Evolutionary conservation across 2,113 vertebrate genomes (phyloP), one percentile per base, ranked within the genome.

Genomic region (Genyomyrus donnyi): DNA sequence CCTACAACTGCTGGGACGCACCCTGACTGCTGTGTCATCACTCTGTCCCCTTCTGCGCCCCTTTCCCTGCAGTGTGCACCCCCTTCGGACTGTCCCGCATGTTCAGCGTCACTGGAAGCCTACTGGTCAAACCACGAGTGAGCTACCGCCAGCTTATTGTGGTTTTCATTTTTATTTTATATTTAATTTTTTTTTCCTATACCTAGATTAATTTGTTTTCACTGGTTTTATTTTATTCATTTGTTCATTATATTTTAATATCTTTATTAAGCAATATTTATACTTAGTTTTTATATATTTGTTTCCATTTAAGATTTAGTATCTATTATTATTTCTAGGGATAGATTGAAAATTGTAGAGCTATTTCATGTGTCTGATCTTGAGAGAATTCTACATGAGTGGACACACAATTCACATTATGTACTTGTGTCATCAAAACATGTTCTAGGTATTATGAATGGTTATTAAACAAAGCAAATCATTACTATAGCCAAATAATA

Each of bases 51-150:
- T 31, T 77, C 77, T 13, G 15, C 93, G 24, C 19, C 39, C 39
- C n/a, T 90, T 5, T 89, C 42, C 92, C 83, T 0, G 9, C 95
- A 99, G 98, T 99, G 93, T 99, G 97, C 94, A 99, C 98, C 15
- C 98, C 98, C 0, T 96, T 99, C 0, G 98, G 98, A 77, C 96
- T 99, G 74, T 98, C 97, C 42, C 97, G 95, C 39, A 99, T 99
- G 98, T 99, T 99, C 94, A 98, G 97, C 0, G 97, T 99, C 91
- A 99, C 97, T 0, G 98, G 98, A 92, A 97, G 97, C 92, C 95
- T 99, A 58, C 93, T 99, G 92, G 98, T 99, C 92, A 99, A 99
- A 93, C 98, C 98, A 15, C 94, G 97, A 96, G 98, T 99, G 94
- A 94, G 97, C n/a, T 27, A 66, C n/a, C 9, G 3, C 62, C 62